These are phyloP conservation scores for Cherax quadricarinatus DNA, from an alignment of 1,140 invertebrate genomes.

Conservation along the genomic window DNA sequence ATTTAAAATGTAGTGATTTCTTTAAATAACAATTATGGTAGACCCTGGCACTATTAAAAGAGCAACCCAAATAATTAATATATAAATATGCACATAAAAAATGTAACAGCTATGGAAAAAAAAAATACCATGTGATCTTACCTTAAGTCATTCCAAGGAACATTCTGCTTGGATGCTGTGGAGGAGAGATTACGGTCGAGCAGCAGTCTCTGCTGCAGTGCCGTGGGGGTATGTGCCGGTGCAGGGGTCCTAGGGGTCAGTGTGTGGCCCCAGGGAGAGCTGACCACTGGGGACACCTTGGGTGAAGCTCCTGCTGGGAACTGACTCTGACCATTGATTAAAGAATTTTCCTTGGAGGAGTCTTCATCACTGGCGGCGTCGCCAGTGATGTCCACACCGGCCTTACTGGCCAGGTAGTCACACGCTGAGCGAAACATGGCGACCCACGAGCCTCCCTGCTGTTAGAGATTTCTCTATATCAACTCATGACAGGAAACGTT, in stretches of 20 bases:
- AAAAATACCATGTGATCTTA: background rate
- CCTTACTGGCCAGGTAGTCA: slow-evolving; percentile 41
- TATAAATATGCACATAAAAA: too few species aligned
- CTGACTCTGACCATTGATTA: slow-evolving; percentile 15
- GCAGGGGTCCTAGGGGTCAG: background rate
- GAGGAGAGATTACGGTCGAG: background rate
- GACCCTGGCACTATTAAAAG: too few species aligned
- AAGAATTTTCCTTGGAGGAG: slow-evolving; percentile 37
- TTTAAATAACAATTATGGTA: too few species aligned
- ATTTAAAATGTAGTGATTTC: too few species aligned
- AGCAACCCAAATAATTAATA: too few species aligned
- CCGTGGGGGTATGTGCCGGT: background rate
- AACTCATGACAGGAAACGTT: slow-evolving; percentile 5
- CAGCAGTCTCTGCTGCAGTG: background rate
- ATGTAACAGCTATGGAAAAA: too few species aligned
- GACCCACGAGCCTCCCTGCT: background rate
- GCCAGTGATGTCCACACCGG: background rate
- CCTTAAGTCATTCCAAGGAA: slow-evolving; percentile 51
- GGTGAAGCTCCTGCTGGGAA: background rate
- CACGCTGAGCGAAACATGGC: slow-evolving; percentile 42
- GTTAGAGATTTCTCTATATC: background rate
- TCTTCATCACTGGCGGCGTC: slow-evolving; percentile 26
- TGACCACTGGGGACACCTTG: background rate
- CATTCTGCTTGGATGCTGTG: slow-evolving; percentile 18
- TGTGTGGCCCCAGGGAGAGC: slow-evolving; percentile 50